Evolutionary conservation across 2,888 invertebrate genomes (phyloP).

Genomic region (Apotomis capreana): DNA sequence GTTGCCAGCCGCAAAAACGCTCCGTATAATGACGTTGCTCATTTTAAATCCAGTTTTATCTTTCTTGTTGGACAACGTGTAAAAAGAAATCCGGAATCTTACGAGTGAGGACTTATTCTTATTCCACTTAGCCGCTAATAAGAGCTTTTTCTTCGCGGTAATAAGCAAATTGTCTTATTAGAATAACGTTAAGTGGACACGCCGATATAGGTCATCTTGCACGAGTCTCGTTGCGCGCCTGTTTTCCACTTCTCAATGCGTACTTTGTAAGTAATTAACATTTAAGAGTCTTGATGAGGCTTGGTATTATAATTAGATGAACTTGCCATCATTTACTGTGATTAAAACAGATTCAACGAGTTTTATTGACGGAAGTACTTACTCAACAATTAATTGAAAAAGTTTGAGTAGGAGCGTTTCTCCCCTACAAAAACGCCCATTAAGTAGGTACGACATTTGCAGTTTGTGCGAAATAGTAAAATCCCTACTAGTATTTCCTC

Average conservation of each 20-base stretch:
- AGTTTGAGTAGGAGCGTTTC: too few relatives aligned
- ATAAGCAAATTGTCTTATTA: slow-evolving; percentile 33
- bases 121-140: slow-evolving; percentile 53
- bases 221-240: neutral
- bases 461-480: too few relatives aligned
- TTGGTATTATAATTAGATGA: too few relatives aligned
- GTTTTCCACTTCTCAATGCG: neutral
- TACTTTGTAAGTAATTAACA: neutral
- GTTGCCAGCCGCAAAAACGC: slow-evolving; percentile 74
- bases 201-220: slow-evolving; percentile 14
- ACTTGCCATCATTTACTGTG: too few relatives aligned
- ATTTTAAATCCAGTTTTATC: slow-evolving; percentile 67
- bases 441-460: too few relatives aligned
- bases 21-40: slow-evolving; percentile 74
- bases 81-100: slow-evolving; percentile 58
- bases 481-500: too few relatives aligned
- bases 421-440: too few relatives aligned
- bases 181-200: slow-evolving; percentile 22
- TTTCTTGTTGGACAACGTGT: slow-evolving; percentile 50
- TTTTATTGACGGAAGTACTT: too few relatives aligned
- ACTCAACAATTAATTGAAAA: too few relatives aligned
- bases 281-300: too few relatives aligned
- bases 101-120: slow-evolving; percentile 49
- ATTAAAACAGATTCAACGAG: too few relatives aligned
- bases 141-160: slow-evolving; percentile 25